These are phyloP conservation scores for Capitulum mitella DNA, from an alignment of 2,888 invertebrate species.

Conservation along the genomic window DNA sequence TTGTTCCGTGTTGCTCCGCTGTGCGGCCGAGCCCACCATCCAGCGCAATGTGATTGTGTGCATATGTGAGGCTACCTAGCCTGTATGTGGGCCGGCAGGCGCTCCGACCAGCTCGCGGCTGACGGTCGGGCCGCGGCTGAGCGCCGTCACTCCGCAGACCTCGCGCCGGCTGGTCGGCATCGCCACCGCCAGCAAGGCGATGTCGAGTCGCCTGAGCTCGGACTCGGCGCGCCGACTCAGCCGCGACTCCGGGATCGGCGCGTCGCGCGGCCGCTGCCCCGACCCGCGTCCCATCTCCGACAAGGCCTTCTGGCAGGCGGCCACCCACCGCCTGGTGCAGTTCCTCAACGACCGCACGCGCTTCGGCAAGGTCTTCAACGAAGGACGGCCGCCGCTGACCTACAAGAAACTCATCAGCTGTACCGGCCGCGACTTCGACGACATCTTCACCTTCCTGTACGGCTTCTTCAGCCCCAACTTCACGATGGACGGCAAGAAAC, in stretches of 20 bases:
- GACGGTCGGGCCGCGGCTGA: not conserved
- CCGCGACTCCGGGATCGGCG: slow-evolving; percentile 2
- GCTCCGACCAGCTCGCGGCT: not conserved
- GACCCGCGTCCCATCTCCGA: slow-evolving; percentile 14
- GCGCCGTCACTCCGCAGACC: not conserved
- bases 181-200: not conserved
- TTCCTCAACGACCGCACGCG: not conserved
- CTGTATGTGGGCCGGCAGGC: not conserved
- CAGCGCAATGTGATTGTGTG: too few species aligned
- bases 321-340: not conserved
- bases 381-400: not conserved
- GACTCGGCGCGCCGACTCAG: slow-evolving; percentile 17
- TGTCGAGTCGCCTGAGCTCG: not conserved
- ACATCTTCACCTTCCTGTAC: not conserved
- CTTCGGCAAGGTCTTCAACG: not conserved
- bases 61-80: too few species aligned
- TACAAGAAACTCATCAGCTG: slow-evolving; percentile 12
- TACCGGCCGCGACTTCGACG: slow-evolving; percentile 2
- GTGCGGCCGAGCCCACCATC: too few species aligned
- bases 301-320: not conserved
- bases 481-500: not conserved
- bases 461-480: not conserved
- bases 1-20: too few species aligned
- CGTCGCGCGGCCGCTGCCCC: not conserved
- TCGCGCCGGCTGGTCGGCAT: not conserved